Percentiles rank a stretch among this genome's conserved stretches.
phyloP scores from a whole-genome alignment of 2,797 vertebrate species.

The Rhinoraja longicauda region DNA sequence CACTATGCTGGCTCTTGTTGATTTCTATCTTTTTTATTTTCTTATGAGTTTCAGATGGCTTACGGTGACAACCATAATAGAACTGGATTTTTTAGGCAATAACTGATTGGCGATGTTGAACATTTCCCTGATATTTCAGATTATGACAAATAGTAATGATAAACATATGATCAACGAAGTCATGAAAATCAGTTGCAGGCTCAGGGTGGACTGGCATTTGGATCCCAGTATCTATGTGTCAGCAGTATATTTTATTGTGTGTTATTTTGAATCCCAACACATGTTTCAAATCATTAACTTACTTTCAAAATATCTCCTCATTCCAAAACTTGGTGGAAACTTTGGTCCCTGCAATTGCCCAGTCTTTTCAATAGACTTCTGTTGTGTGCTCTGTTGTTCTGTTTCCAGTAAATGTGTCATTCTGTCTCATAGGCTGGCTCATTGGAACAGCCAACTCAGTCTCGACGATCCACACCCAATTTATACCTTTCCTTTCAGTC shows the following conservation, averaged over 20 bases:
- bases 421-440: neutral
- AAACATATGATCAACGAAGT: neutral
- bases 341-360: neutral
- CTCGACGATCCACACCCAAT: neutral
- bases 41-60: neutral
- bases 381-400: neutral
- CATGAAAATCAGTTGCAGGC: neutral
- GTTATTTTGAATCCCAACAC: neutral
- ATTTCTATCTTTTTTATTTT: too few species aligned
- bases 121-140: neutral
- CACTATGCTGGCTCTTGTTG: too few species aligned
- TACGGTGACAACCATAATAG: neutral
- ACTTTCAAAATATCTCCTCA: neutral
- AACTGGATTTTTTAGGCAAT: neutral
- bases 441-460: slow-evolving; percentile 10
- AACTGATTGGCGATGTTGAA: neutral
- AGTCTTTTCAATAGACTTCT: neutral
- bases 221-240: neutral
- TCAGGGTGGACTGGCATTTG: neutral
- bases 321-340: slow-evolving; percentile 14
- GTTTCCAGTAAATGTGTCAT: slow-evolving; percentile 1
- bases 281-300: slow-evolving; percentile 13
- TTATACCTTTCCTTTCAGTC: slow-evolving; percentile 11
- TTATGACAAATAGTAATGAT: neutral
- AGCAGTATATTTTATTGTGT: neutral